A percentile compares a stretch with the other conserved stretches of the same genome.
These are phyloP conservation scores for Noctua fimbriata DNA, from an alignment of 2,888 invertebrate species.

Conservation along the genomic window DNA sequence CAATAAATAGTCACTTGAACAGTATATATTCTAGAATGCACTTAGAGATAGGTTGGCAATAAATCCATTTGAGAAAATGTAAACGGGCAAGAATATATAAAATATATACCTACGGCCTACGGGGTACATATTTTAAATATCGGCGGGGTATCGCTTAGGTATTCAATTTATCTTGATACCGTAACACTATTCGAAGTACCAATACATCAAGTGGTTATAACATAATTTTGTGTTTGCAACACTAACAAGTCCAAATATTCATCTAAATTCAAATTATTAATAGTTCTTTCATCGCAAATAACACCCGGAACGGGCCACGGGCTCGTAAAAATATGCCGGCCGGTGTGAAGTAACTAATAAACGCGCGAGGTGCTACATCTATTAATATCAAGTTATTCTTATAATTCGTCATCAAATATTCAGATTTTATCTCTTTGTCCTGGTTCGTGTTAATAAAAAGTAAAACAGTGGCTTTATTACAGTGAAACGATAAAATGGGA, in stretches of 20 bases:
- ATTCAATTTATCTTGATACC: background rate
- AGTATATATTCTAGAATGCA: background rate
- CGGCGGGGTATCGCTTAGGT: background rate
- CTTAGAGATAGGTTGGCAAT: background rate
- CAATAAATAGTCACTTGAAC: background rate
- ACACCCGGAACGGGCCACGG: conserved; percentile 43
- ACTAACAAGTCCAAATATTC: background rate
- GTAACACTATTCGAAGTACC: background rate
- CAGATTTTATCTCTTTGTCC: conserved; percentile 52
- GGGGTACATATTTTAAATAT: background rate
- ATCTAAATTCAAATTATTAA: conserved; percentile 7
- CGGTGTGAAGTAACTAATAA: conserved; percentile 64
- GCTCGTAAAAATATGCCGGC: conserved; percentile 62
- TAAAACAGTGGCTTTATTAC: conserved; percentile 52
- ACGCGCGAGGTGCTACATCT: conserved; percentile 60
- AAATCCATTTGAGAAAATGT: background rate
- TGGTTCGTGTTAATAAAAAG: conserved; percentile 50
- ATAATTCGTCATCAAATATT: conserved; percentile 58
- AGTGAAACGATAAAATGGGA: conserved; percentile 27
- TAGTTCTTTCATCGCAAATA: conserved; percentile 50
- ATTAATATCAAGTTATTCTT: conserved; percentile 64
- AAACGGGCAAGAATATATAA: background rate
- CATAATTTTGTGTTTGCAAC: background rate
- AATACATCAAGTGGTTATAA: background rate
- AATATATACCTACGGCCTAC: background rate